phyloP scores from a whole-genome alignment of 2,113 vertebrate species.

The Haliaeetus leucogaster region DNA sequence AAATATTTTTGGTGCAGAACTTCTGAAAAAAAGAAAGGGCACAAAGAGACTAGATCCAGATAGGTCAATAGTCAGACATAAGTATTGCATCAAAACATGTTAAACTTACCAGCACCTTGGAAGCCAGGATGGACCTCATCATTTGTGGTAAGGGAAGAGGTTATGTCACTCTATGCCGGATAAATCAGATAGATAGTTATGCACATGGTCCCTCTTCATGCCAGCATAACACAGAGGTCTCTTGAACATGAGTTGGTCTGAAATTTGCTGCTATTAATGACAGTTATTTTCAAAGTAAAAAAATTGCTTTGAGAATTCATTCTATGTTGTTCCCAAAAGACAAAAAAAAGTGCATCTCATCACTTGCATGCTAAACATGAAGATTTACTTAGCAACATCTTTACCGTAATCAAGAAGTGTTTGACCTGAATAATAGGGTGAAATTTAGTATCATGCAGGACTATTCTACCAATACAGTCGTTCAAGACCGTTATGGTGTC shows the following conservation, averaged over 20 bases:
- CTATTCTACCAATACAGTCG: background rate
- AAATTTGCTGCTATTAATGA: background rate
- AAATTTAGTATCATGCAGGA: background rate
- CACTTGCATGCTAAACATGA: background rate
- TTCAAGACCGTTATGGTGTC: background rate
- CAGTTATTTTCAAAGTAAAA: background rate
- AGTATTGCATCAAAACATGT: background rate
- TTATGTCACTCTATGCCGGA: background rate
- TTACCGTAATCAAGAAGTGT: background rate
- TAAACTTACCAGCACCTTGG: background rate
- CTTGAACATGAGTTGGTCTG: background rate
- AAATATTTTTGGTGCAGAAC: background rate
- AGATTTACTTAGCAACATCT: background rate
- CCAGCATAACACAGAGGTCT: background rate
- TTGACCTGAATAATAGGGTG: background rate
- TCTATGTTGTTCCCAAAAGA: background rate
- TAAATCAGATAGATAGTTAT: background rate
- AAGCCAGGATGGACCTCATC: background rate
- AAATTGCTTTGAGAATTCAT: background rate
- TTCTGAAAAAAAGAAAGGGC: background rate
- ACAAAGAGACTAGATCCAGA: background rate
- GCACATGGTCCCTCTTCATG: background rate
- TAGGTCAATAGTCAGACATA: background rate
- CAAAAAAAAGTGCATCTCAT: background rate
- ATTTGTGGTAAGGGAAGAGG: background rate